These are phyloP conservation scores for Chondrosia reniformis DNA, from an alignment of 37 sponge, comb jelly and placozoan species.

Conservation along the genomic window DNA sequence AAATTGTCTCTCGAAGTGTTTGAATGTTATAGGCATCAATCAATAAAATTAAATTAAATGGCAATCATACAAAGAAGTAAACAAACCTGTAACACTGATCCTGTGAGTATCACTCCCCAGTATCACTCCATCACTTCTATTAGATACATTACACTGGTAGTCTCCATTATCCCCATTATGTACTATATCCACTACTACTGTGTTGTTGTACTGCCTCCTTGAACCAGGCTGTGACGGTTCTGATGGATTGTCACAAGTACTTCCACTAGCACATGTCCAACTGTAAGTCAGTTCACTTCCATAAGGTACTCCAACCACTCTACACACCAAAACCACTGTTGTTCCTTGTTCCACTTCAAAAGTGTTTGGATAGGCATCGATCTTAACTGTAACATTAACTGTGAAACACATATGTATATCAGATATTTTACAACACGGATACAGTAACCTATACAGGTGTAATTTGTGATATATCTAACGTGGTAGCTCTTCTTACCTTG, in stretches of 20 bases:
- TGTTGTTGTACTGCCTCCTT: conserved; percentile 5
- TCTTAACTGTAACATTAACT: too few species aligned
- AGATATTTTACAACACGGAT: too few species aligned
- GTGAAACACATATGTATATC: too few species aligned
- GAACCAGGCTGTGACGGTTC: conserved; percentile 5
- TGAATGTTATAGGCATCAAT: too few species aligned
- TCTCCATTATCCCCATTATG: neutral
- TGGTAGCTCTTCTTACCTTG: too few species aligned
- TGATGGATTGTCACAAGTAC: too few species aligned
- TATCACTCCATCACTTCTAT: too few species aligned
- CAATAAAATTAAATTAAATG: too few species aligned
- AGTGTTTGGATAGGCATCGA: conserved; percentile 19
- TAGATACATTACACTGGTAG: neutral
- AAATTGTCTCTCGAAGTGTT: too few species aligned
- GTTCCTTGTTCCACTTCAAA: conserved; percentile 1
- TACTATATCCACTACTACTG: neutral
- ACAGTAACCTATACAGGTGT: too few species aligned
- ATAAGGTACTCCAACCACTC: conserved; percentile 16
- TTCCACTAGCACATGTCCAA: conserved; percentile 15
- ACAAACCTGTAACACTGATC: neutral
- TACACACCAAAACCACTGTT: conserved; percentile 11
- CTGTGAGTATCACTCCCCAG: neutral
- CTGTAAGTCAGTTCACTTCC: neutral
- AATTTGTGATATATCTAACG: too few species aligned
- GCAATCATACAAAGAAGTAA: too few species aligned